phyloP scores from a whole-genome alignment of 2,113 vertebrate genomes.

The Corythornis cristatus region DNA sequence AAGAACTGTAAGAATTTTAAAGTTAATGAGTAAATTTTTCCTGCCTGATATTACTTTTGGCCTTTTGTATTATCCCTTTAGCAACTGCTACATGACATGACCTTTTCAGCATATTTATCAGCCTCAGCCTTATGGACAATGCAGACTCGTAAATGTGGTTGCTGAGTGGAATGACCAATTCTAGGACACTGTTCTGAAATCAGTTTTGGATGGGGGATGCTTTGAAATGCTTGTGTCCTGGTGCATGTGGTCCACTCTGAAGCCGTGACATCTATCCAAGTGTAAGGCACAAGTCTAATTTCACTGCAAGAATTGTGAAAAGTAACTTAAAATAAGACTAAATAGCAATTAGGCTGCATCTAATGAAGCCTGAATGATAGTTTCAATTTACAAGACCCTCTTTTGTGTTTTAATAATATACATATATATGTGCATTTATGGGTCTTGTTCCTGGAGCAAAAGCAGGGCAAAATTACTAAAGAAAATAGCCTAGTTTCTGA shows the following conservation, averaged over 20 bases:
- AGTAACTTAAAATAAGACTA: background rate
- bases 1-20: background rate
- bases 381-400: background rate
- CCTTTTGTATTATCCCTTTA: constrained; percentile 18
- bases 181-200: background rate
- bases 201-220: background rate
- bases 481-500: background rate
- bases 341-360: background rate
- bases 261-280: background rate
- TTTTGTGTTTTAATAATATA: background rate
- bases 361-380: background rate
- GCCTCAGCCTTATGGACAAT: background rate
- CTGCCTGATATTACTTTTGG: background rate
- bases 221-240: background rate
- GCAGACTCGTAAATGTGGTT: background rate
- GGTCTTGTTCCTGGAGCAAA: background rate
- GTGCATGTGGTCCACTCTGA: background rate
- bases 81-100: background rate
- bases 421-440: background rate
- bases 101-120: constrained; percentile 38
- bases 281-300: background rate
- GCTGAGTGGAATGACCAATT: background rate
- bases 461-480: background rate
- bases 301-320: background rate
- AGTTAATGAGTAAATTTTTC: constrained; percentile 7